A percentile compares a stretch with the other conserved stretches of the same genome.
Conservation (phyloP, 2,888 invertebrate genomes). For the Agrenia bidenticulata region DNA sequence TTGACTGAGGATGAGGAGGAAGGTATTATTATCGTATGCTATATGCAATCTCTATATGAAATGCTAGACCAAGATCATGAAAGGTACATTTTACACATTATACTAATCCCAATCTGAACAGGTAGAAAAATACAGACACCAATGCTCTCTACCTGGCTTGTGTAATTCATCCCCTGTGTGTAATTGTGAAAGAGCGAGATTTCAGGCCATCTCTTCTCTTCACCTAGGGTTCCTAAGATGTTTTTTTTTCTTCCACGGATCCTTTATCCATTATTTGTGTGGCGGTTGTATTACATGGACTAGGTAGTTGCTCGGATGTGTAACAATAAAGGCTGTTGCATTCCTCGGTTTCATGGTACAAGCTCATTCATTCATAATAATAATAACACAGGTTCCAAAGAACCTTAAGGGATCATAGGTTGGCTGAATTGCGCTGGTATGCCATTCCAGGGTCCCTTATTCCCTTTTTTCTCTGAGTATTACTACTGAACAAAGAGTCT, state of each 20-base stretch:
- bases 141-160: background rate
- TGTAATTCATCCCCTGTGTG: too few relatives aligned
- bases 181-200: too few relatives aligned
- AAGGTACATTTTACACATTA: background rate
- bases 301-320: constrained; percentile 26
- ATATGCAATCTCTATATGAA: too few relatives aligned
- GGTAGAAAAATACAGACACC: background rate
- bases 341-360: constrained; percentile 39
- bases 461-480: background rate
- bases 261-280: constrained; percentile 21
- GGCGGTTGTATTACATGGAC: constrained; percentile 27
- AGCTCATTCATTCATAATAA: constrained; percentile 36
- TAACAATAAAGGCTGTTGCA: constrained; percentile 43
- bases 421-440: background rate
- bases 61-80: too few relatives aligned
- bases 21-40: too few relatives aligned
- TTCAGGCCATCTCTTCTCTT: too few relatives aligned
- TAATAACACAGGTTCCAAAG: background rate
- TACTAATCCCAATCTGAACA: constrained; percentile 4
- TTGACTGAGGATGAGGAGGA: too few relatives aligned
- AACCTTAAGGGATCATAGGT: background rate
- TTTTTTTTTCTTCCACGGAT: constrained; percentile 1
- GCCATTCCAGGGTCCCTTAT: background rate
- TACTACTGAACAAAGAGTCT: background rate
- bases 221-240: too few relatives aligned